These are phyloP conservation scores for Hesperophylax magnus DNA, from an alignment of 1,140 invertebrate species.

Conservation along the genomic window DNA sequence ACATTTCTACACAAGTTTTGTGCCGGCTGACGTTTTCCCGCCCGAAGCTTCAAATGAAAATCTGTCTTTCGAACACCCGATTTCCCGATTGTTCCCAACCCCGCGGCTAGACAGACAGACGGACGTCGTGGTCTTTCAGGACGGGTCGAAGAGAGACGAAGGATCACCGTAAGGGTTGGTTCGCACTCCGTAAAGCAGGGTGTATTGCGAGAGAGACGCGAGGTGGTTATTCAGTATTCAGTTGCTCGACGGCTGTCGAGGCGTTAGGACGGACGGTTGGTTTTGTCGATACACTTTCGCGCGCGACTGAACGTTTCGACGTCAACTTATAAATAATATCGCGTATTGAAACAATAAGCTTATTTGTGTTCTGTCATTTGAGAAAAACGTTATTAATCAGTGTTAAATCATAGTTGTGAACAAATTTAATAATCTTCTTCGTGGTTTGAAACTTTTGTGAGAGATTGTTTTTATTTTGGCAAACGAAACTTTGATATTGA, in stretches of 20 bases:
- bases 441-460: conserved; percentile 19
- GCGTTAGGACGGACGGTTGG: conserved; percentile 38
- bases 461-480: conserved; percentile 13
- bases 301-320: conserved; percentile 32
- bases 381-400: neutral
- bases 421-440: no score
- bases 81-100: conserved; percentile 13
- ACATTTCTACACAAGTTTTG: conserved; percentile 42
- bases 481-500: neutral
- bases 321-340: conserved; percentile 30
- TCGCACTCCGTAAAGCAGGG: conserved; percentile 30
- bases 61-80: conserved; percentile 39
- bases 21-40: conserved; percentile 27
- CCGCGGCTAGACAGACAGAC: neutral
- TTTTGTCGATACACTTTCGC: conserved; percentile 15
- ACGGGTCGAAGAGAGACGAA: conserved; percentile 27
- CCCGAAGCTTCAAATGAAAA: conserved; percentile 49
- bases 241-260: conserved; percentile 53
- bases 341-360: neutral
- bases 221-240: conserved; percentile 51
- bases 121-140: conserved; percentile 28
- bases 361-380: neutral
- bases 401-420: no score
- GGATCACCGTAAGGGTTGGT: conserved; percentile 35
- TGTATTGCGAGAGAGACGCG: conserved; percentile 37